Conservation (phyloP, 2,113 vertebrate species). For the Nannobrachium achirus region DNA sequence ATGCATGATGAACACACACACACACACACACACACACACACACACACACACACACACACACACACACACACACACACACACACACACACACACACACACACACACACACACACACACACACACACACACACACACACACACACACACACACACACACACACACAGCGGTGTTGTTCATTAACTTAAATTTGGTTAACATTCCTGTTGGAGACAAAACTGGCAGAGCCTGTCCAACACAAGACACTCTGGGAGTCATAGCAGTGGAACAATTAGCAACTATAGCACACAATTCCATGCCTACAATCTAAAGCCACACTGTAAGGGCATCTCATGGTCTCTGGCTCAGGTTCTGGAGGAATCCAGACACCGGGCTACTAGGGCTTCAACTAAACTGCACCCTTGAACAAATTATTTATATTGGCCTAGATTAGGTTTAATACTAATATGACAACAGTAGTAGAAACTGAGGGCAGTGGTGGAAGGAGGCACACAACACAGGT, state of each 20-base stretch:
- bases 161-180: no score
- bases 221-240: conserved; percentile 34
- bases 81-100: not conserved
- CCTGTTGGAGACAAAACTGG: conserved; percentile 28
- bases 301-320: conserved; percentile 3
- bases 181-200: no score
- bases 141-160: not conserved
- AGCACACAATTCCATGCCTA: conserved; percentile 20
- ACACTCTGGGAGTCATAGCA: conserved; percentile 5
- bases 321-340: not conserved
- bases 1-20: not conserved
- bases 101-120: not conserved
- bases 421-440: no score
- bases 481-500: no score
- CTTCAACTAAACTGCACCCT: not conserved
- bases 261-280: conserved; percentile 14
- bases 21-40: not conserved
- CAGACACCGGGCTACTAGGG: not conserved
- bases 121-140: not conserved
- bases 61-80: not conserved
- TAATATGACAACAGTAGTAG: no score
- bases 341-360: not conserved
- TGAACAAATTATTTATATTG: not conserved
- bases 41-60: not conserved
- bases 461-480: no score